Base-by-base conservation (phyloP, 2,888 invertebrate genomes). In the Epirrhoe alternata region DNA sequence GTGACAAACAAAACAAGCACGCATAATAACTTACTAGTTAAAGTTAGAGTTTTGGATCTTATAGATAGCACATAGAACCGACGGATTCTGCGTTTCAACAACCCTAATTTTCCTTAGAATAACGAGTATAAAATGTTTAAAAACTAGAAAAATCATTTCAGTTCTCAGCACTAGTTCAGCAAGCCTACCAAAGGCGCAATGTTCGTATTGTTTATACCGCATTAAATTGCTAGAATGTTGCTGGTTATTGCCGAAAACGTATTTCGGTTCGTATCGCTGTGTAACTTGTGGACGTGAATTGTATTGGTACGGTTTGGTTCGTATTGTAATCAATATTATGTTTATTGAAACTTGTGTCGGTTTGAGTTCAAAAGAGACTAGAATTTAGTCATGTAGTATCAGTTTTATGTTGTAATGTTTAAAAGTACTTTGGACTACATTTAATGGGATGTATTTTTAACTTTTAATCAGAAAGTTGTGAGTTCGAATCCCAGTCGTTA, bases 141-240 rank as follows among this genome's bases (percentile, higher is more conserved):
- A 42, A 42, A 42, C 12, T 12, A 42, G 12, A 12, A 12, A 3
- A 12, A 12, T 42, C 38, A 42, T 42, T 56, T 55, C 52, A 62
- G n/a, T 61, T 47, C 42, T 50, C 57, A 50, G 14, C 33, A 53
- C 62, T 42, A 47, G 57, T 53, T 51, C 14, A 4, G 59, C 16
- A 35, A 54, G 10, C 45, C 52, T 69, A 68, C 71, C 74, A 80
- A 82, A 82, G 83, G 87, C 86, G 59, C 54, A 82, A 87, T 88
- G 87, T 91, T 90, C 83, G 88, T 90, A 92, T 92, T 92, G 92
- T 93, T 92, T 92, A 92, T 91, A 82, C 81, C 78, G 86, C 86
- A 93, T 93, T 93, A 91, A 93, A 93, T 92, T 92, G 92, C 88
- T 91, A 86, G 87, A 93, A 92, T 90, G 91, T 88, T 88, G 87